Percentiles rank a stretch among this genome's conserved stretches.
These are phyloP conservation scores for Forficula auricularia DNA, from an alignment of 1,140 invertebrate species.

Conservation along the genomic window DNA sequence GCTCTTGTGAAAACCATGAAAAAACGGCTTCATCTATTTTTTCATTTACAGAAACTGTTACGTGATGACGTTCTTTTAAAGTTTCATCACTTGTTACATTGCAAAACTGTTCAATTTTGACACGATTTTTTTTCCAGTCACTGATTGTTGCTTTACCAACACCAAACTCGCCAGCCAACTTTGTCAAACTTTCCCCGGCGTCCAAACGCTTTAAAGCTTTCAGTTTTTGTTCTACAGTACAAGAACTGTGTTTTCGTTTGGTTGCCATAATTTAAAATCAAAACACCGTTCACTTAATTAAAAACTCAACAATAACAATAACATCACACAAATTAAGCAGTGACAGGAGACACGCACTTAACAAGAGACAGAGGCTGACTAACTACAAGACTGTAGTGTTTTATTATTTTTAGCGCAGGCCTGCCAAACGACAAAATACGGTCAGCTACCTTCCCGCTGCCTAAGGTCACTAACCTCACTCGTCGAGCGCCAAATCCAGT, in stretches of 20 bases:
- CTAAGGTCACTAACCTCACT: neutral
- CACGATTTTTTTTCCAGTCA: constrained; percentile 1
- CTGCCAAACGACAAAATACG: constrained; percentile 1
- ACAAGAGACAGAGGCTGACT: constrained; percentile 1
- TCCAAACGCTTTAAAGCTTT: constrained; percentile 2
- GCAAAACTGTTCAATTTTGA: constrained; percentile 1
- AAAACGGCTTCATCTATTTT: constrained; percentile 11
- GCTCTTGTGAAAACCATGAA: constrained; percentile 10
- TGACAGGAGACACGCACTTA: constrained; percentile 1
- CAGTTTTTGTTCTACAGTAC: constrained; percentile 3
- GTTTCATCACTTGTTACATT: no score
- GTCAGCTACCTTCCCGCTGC: constrained; percentile 1
- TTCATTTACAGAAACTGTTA: constrained; percentile 1
- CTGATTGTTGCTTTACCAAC: constrained; percentile 1
- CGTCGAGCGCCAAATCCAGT: constrained; percentile 1
- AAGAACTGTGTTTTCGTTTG: constrained; percentile 2
- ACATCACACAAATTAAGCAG: neutral
- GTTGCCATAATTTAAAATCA: constrained; percentile 4
- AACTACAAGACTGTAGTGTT: neutral
- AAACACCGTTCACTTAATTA: constrained; percentile 2
- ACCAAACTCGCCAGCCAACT: constrained; percentile 3
- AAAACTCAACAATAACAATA: constrained; percentile 4
- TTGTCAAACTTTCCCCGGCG: constrained; percentile 1
- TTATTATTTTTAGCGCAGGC: constrained; percentile 1
- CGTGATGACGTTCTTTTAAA: no score